Conservation (phyloP, 2,113 vertebrate genomes). For the Pungitius pungitius region DNA sequence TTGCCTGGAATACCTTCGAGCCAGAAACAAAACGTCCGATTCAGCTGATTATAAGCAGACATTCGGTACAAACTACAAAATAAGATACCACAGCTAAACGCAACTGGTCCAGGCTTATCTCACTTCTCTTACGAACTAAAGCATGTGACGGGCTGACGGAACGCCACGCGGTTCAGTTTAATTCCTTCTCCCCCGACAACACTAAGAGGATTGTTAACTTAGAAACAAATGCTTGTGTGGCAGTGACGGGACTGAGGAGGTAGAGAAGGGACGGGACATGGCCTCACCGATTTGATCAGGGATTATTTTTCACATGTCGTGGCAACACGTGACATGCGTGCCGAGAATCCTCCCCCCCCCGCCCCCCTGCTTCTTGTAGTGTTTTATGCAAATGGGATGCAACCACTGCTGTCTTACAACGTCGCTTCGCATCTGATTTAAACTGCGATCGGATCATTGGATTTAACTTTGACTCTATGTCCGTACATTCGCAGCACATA, state of each 20-base stretch:
- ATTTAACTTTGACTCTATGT: background rate
- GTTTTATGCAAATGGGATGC: background rate
- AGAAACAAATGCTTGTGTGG: slow-evolving; percentile 49
- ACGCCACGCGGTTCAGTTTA: slow-evolving; percentile 56
- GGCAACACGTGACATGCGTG: background rate
- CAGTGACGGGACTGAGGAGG: slow-evolving; percentile 28
- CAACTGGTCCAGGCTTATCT: background rate
- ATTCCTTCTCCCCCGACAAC: slow-evolving; percentile 56
- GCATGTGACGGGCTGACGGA: slow-evolving; percentile 56
- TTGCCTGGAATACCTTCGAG: background rate
- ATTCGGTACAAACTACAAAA: background rate
- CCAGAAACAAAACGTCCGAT: background rate
- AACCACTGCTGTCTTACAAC: background rate
- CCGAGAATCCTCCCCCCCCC: background rate
- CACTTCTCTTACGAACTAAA: slow-evolving; percentile 1
- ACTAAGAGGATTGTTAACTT: slow-evolving; percentile 78
- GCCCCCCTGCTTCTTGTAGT: background rate
- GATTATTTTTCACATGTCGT: slow-evolving; percentile 18
- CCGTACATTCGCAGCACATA: background rate
- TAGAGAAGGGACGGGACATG: background rate
- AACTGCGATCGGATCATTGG: background rate
- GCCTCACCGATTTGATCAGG: background rate
- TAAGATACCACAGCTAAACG: background rate
- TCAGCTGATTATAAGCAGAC: background rate
- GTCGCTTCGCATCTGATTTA: background rate